Percentiles rank a stretch among this genome's conserved stretches.
phyloP scores from a whole-genome alignment of 2,113 vertebrate genomes.

The Seriola rivoliana region DNA sequence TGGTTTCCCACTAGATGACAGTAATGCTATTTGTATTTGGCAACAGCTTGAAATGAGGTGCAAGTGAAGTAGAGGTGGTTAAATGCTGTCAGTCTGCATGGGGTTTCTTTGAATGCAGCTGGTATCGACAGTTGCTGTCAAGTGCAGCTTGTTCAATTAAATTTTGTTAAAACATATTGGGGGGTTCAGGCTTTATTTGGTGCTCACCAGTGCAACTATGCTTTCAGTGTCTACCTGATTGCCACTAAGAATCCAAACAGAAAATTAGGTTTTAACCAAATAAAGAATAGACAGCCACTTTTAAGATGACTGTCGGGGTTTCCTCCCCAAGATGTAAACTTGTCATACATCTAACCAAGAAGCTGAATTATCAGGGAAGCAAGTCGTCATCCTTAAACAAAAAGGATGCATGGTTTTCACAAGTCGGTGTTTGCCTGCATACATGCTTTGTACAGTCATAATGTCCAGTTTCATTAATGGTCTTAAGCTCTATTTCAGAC shows the following conservation, averaged over 20 bases:
- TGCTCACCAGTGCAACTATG: neutral
- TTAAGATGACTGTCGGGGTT: too few species aligned
- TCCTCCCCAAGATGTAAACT: too few species aligned
- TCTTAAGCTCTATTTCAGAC: neutral
- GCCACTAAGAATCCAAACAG: neutral
- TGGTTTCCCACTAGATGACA: slow-evolving; percentile 71
- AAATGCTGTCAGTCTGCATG: neutral
- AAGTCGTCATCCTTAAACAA: too few species aligned
- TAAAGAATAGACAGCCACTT: too few species aligned
- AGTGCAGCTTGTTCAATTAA: neutral
- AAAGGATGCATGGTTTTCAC: too few species aligned
- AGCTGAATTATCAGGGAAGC: too few species aligned
- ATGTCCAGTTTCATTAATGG: too few species aligned
- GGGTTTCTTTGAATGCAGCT: neutral
- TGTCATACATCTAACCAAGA: too few species aligned
- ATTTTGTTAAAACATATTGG: neutral
- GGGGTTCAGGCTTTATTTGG: neutral
- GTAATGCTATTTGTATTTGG: neutral
- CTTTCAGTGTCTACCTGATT: neutral
- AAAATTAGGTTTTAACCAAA: neutral
- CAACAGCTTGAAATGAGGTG: neutral
- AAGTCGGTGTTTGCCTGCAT: too few species aligned
- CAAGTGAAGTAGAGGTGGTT: neutral
- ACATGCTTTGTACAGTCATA: too few species aligned
- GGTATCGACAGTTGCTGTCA: too few species aligned